Evolutionary conservation across 2,797 vertebrate species (phyloP).

Genomic region (Chelon auratus): DNA sequence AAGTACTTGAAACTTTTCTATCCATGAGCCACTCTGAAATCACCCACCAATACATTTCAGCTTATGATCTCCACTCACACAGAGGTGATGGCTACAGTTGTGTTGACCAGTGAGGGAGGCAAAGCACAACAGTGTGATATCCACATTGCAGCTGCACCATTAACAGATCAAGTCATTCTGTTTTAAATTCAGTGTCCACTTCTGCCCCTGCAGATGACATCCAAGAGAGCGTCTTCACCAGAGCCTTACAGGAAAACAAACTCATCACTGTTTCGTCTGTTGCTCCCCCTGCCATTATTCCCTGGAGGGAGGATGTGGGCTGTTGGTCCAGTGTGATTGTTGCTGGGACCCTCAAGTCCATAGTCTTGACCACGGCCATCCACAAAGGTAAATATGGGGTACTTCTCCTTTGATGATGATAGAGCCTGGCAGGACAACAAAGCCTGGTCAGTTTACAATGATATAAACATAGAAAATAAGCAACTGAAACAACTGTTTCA

Average conservation of each 20-base stretch:
- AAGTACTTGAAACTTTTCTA: slow-evolving; percentile 40
- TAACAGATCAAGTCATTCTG: slow-evolving; percentile 26
- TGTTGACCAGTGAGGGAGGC: slow-evolving; percentile 27
- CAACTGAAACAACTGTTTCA: background rate
- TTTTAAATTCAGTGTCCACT: slow-evolving; percentile 28
- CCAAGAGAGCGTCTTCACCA: slow-evolving; percentile 13
- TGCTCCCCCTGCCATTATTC: slow-evolving; percentile 70
- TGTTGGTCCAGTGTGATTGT: slow-evolving; percentile 70
- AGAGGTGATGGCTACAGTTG: slow-evolving; percentile 28
- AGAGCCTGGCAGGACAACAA: slow-evolving; percentile 82
- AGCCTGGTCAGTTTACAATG: background rate
- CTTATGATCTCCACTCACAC: slow-evolving; percentile 30
- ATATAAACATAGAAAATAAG: no score
- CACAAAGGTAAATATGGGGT: slow-evolving; percentile 92
- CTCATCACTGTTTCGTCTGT: slow-evolving; percentile 87
- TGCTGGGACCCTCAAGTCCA: slow-evolving; percentile 83
- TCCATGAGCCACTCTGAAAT: slow-evolving; percentile 19
- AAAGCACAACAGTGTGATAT: slow-evolving; percentile 28
- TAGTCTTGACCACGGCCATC: slow-evolving; percentile 91
- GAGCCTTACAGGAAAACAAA: slow-evolving; percentile 90
- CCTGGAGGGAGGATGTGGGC: slow-evolving; percentile 77
- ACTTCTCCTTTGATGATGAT: slow-evolving; percentile 87
- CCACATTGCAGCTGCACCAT: slow-evolving; percentile 22
- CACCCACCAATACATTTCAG: slow-evolving; percentile 18
- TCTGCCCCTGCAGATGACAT: slow-evolving; percentile 32